These are phyloP conservation scores for Dermochelys coriacea DNA, from an alignment of 2,797 vertebrate genomes.

Conservation along the genomic window DNA sequence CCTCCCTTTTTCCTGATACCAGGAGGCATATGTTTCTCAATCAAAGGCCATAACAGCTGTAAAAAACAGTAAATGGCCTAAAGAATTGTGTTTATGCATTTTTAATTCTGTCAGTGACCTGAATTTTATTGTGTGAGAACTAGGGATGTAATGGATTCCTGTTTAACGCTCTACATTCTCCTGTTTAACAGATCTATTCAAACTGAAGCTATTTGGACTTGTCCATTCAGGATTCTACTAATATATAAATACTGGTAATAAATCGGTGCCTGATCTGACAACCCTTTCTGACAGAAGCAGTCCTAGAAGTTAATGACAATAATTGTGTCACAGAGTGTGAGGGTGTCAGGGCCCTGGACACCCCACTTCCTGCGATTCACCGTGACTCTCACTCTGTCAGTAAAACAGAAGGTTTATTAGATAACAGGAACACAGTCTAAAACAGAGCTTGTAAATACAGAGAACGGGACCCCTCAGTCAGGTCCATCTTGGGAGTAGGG, in stretches of 20 bases:
- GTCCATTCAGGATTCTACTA: not conserved
- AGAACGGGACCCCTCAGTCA: no score
- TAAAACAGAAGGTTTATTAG: no score
- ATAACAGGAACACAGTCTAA: no score
- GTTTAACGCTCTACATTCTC: no score
- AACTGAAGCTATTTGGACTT: not conserved
- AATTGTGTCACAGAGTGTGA: not conserved
- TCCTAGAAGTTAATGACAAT: not conserved
- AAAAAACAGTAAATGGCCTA: not conserved
- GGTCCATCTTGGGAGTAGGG: no score
- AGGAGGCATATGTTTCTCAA: not conserved
- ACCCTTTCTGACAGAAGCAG: not conserved
- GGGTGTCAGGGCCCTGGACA: no score
- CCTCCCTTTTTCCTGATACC: not conserved
- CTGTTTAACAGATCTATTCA: not conserved
- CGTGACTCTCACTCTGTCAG: no score
- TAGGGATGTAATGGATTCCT: not conserved
- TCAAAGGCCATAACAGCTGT: slow-evolving; percentile 12
- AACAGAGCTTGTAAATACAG: no score
- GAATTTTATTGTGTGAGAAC: not conserved
- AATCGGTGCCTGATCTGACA: not conserved
- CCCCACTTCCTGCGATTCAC: no score
- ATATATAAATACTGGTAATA: not conserved
- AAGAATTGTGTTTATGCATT: not conserved
- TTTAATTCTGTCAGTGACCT: slow-evolving; percentile 20